phyloP scores from a whole-genome alignment of 64 coral and sea anemone genomes.

The Actinia tenebrosa region DNA sequence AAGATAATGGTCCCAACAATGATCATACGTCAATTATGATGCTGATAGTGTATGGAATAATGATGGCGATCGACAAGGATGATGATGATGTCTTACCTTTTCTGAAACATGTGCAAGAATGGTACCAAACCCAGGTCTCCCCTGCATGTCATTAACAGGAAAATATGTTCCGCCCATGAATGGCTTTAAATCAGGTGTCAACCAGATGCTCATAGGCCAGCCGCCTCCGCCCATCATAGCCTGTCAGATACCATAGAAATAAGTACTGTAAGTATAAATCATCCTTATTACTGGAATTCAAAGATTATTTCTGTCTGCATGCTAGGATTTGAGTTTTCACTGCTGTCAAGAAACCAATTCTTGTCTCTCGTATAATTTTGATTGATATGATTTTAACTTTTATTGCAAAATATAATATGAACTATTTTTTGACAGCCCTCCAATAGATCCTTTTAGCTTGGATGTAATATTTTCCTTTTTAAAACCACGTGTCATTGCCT shows the following conservation, averaged over 20 bases:
- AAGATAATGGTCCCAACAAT: background rate
- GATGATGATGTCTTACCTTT: slow-evolving; percentile 53
- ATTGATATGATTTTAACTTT: no score
- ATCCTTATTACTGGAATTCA: no score
- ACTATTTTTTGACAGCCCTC: no score
- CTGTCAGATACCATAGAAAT: slow-evolving; percentile 22
- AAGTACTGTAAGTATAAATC: background rate
- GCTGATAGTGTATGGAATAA: background rate
- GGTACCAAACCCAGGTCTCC: slow-evolving; percentile 85
- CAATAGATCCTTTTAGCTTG: no score
- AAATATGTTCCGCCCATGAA: slow-evolving; percentile 97
- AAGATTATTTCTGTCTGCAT: no score
- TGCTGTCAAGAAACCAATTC: no score
- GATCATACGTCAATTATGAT: background rate
- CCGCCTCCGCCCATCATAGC: slow-evolving; percentile 90
- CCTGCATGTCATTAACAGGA: slow-evolving; percentile 76
- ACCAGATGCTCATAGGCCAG: slow-evolving; percentile 99
- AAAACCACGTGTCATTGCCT: no score
- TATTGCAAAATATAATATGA: no score
- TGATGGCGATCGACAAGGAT: no score
- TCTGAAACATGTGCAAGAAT: slow-evolving; percentile 76
- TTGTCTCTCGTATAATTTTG: no score
- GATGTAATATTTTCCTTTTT: no score
- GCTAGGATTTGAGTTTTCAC: no score
- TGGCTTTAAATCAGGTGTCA: slow-evolving; percentile 91